A percentile compares a stretch with the other conserved stretches of the same genome.
Evolutionary conservation across 1,140 invertebrate genomes (phyloP).

Genomic region (Prorops nasuta): DNA sequence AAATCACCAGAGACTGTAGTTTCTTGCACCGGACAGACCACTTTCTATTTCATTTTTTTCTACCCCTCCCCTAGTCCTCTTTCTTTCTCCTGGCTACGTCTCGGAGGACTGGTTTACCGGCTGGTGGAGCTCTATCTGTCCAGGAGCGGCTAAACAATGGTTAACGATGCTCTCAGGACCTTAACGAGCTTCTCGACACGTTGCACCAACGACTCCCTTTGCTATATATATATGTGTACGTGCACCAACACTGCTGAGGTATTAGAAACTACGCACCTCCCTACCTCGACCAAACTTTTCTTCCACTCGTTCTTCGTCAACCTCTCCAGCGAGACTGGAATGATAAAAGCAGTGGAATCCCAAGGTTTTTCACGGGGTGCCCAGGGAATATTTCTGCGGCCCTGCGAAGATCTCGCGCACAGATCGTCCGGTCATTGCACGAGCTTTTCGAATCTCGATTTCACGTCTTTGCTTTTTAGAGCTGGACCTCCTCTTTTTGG

Average conservation of each 20-base stretch:
- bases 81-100: conserved; percentile 7
- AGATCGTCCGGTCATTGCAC: conserved; percentile 44
- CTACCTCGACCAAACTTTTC: too few relatives aligned
- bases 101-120: conserved; percentile 34
- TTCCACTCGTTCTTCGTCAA: too few relatives aligned
- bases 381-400: too few relatives aligned
- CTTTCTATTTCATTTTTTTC: conserved; percentile 54
- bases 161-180: conserved; percentile 24
- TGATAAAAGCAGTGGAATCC: too few relatives aligned
- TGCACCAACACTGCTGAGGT: too few relatives aligned
- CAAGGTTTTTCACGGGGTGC: too few relatives aligned
- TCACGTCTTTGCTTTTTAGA: conserved; percentile 21
- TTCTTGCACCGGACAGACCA: conserved; percentile 52
- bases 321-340: too few relatives aligned
- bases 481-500: conserved; percentile 14
- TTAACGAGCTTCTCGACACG: conserved; percentile 31
- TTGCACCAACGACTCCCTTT: too few relatives aligned
- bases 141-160: conserved; percentile 32
- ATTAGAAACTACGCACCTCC: too few relatives aligned
- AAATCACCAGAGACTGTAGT: conserved; percentile 45
- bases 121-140: conserved; percentile 27
- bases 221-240: too few relatives aligned
- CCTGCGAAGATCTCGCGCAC: too few relatives aligned
- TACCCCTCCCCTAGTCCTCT: conserved; percentile 3
- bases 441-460: conserved; percentile 39